Conservation (phyloP, 2,888 invertebrate species). For the Epinotia bilunana region DNA sequence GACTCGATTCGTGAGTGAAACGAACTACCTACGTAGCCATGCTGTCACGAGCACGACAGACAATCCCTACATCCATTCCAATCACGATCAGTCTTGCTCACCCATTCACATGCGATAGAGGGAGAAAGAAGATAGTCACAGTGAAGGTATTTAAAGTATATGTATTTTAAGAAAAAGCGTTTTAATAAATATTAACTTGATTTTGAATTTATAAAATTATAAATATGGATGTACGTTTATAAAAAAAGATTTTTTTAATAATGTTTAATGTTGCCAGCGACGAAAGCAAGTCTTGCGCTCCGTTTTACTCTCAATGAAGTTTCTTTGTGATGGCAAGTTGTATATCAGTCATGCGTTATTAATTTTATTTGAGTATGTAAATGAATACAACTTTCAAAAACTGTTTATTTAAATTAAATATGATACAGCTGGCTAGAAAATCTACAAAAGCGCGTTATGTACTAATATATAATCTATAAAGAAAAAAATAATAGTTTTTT, state of each 20-base stretch:
- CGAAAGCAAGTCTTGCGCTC: not conserved
- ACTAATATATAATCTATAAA: too few species aligned
- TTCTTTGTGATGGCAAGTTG: too few species aligned
- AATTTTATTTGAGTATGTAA: too few species aligned
- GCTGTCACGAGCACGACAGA: conserved; percentile 31
- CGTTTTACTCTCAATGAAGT: conserved; percentile 1
- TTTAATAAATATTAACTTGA: not conserved
- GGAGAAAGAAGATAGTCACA: conserved; percentile 12
- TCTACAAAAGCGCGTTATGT: too few species aligned
- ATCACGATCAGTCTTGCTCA: conserved; percentile 2
- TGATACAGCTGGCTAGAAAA: too few species aligned
- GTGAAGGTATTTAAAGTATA: not conserved
- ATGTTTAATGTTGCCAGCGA: conserved; percentile 1
- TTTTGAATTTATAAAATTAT: too few species aligned
- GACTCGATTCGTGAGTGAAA: conserved; percentile 52
- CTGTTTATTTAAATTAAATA: too few species aligned
- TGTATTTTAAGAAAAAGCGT: not conserved
- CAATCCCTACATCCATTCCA: conserved; percentile 15
- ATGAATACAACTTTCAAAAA: too few species aligned
- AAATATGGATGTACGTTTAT: too few species aligned
- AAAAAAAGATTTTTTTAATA: too few species aligned
- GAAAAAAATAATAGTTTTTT: too few species aligned
- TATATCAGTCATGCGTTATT: too few species aligned
- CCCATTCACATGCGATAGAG: conserved; percentile 5
- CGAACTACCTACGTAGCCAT: conserved; percentile 37